phyloP scores from a whole-genome alignment of 1,140 invertebrate species.

The Macrocentrus cingulum region DNA sequence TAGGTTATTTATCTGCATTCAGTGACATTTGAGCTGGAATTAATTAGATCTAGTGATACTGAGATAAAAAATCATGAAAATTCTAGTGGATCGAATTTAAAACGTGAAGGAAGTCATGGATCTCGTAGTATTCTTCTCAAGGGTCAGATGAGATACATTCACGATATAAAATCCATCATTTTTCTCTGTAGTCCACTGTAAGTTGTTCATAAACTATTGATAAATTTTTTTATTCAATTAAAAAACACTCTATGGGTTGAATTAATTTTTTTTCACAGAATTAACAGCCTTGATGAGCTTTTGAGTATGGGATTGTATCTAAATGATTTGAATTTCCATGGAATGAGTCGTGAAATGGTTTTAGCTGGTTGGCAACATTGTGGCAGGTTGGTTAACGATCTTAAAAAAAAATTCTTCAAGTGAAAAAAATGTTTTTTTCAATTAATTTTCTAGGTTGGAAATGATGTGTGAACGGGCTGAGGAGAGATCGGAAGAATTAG shows the following conservation, averaged over 20 bases:
- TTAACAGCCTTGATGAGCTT: conserved; percentile 82
- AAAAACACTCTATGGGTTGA: not conserved
- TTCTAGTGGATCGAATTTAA: conserved; percentile 41
- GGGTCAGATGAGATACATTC: conserved; percentile 83
- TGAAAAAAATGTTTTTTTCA: conserved; percentile 7
- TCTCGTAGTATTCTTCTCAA: conserved; percentile 72
- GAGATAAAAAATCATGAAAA: conserved; percentile 29
- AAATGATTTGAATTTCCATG: conserved; percentile 85
- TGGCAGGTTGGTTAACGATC: conserved; percentile 63
- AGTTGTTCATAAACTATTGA: too few relatives aligned
- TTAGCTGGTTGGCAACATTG: conserved; percentile 85
- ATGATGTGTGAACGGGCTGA: conserved; percentile 80
- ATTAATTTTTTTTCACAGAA: conserved; percentile 58
- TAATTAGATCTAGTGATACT: conserved; percentile 59
- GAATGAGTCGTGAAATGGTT: conserved; percentile 81
- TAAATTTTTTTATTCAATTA: too few relatives aligned
- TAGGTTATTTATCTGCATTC: conserved; percentile 72
- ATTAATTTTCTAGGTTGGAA: conserved; percentile 63
- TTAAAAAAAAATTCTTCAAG: not conserved
- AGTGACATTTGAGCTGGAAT: conserved; percentile 76
- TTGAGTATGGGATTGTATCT: conserved; percentile 76
- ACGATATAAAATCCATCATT: conserved; percentile 76
- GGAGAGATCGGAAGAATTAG: conserved; percentile 71
- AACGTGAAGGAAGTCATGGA: conserved; percentile 70
- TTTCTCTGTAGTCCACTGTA: conserved; percentile 86